Evolutionary conservation across 2,888 invertebrate species (phyloP).

Genomic region (Crematogaster levior): DNA sequence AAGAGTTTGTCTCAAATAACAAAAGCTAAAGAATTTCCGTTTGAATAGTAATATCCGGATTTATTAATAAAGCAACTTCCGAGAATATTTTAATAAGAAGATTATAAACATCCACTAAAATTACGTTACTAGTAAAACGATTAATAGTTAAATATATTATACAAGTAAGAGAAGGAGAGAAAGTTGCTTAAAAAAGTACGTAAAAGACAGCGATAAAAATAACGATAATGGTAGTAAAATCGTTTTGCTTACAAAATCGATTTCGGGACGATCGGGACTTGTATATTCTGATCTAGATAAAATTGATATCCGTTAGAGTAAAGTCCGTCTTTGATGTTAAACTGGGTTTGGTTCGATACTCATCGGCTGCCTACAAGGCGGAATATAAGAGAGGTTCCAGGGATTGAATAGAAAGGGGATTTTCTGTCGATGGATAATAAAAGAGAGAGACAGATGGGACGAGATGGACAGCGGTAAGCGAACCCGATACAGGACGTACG

Average conservation of each 20-base stretch:
- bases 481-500: neutral
- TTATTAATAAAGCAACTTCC: constrained; percentile 36
- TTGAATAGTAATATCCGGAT: constrained; percentile 11
- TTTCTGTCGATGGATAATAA: constrained; percentile 18
- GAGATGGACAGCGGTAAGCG: neutral
- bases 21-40: neutral
- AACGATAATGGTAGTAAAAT: neutral
- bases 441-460: neutral
- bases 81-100: neutral
- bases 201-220: neutral
- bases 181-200: neutral
- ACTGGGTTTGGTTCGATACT: constrained; percentile 24
- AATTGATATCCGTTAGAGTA: constrained; percentile 34
- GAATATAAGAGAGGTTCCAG: constrained; percentile 18
- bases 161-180: neutral
- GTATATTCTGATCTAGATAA: neutral
- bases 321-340: constrained; percentile 37
- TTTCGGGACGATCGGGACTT: constrained; percentile 13
- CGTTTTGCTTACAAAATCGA: neutral
- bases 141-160: neutral
- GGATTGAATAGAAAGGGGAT: constrained; percentile 29
- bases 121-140: neutral
- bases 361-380: neutral
- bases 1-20: neutral
- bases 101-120: neutral